Evolutionary conservation across 2,113 vertebrate species (phyloP).

Genomic region (Spheniscus mendiculus): DNA sequence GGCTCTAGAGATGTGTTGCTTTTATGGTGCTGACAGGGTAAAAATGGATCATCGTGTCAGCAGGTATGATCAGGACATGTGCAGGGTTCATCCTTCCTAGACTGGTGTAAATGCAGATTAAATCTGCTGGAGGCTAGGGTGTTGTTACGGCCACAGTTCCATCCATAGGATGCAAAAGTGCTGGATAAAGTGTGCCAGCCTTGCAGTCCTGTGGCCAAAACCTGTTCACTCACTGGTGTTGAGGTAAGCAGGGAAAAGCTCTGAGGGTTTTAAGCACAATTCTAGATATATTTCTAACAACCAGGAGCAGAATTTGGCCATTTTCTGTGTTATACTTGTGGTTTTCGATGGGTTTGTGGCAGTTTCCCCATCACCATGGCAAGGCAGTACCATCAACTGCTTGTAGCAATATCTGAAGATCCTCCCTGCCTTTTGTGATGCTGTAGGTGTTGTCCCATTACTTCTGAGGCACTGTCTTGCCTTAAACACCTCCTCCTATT

Average conservation of each 20-base stretch:
- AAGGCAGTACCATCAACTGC: too few species aligned
- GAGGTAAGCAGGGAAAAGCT: background rate
- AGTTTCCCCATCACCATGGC: background rate
- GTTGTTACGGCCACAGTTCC: rapidly evolving
- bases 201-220: background rate
- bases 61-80: background rate
- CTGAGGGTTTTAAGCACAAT: background rate
- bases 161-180: background rate
- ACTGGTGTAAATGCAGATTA: background rate
- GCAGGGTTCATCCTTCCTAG: background rate
- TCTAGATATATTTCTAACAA: background rate
- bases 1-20: background rate
- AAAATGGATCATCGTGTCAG: background rate
- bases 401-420: background rate
- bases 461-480: background rate
- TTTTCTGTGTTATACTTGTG: background rate
- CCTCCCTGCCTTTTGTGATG: background rate
- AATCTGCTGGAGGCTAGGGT: background rate
- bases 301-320: background rate
- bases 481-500: background rate
- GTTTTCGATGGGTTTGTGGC: background rate
- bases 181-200: background rate
- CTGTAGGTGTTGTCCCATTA: background rate
- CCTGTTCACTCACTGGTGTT: background rate
- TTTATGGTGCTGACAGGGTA: background rate